Conservation (phyloP, 2,797 vertebrate species). For the Cuniculus paca region DNA sequence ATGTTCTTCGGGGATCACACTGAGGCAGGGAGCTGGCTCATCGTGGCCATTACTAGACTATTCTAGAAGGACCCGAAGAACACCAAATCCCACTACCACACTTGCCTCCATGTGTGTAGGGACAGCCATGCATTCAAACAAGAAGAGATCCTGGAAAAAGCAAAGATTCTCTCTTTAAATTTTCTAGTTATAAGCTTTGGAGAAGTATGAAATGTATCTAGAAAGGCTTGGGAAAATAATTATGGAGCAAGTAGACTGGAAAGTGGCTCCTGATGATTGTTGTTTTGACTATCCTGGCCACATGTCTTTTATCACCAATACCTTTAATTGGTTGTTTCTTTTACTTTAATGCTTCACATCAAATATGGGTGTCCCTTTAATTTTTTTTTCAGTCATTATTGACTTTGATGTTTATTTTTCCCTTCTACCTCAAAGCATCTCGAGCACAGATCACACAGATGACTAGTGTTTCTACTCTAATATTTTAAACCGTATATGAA, state of each 20-base stretch:
- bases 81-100: fast-evolving
- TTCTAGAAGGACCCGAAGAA: not conserved
- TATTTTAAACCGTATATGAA: constrained; percentile 70
- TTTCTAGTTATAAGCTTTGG: not conserved
- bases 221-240: constrained; percentile 61
- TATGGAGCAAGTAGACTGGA: constrained; percentile 27
- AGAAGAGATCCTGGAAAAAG: not conserved
- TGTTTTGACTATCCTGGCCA: constrained; percentile 70
- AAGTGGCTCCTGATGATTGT: constrained; percentile 17
- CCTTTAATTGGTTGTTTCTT: constrained; percentile 72
- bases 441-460: constrained; percentile 40
- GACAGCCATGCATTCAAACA: not conserved
- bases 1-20: not conserved
- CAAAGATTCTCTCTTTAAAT: not conserved
- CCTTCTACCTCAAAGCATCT: constrained; percentile 38
- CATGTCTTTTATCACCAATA: constrained; percentile 56
- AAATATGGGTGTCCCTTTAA: constrained; percentile 30
- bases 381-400: constrained; percentile 28
- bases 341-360: constrained; percentile 62
- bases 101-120: not conserved
- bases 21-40: not conserved
- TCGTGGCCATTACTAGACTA: fast-evolving
- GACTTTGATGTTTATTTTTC: constrained; percentile 62
- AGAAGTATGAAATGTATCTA: constrained; percentile 55
- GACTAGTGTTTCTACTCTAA: constrained; percentile 61